These are phyloP conservation scores for Drosophila meridionalis DNA, from an alignment of 2,888 invertebrate genomes.

Conservation along the genomic window DNA sequence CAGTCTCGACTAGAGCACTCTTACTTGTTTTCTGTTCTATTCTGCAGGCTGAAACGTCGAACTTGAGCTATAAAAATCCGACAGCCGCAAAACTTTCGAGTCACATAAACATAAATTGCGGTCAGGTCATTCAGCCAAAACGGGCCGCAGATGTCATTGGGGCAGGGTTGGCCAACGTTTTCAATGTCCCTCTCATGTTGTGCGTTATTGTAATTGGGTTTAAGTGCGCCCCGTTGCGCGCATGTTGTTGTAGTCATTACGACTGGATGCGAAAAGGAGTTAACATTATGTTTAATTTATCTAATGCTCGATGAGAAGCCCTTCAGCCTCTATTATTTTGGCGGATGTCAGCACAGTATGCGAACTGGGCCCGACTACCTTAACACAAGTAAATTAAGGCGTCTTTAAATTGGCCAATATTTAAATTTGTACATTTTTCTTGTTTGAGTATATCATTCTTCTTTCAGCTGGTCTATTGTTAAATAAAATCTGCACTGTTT, in stretches of 20 bases:
- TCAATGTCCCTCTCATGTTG: constrained; percentile 28
- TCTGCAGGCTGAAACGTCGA: constrained; percentile 54
- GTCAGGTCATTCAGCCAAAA: constrained; percentile 44
- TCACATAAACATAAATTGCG: constrained; percentile 81
- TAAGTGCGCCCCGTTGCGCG: constrained; percentile 35
- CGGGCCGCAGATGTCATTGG: not conserved
- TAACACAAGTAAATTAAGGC: constrained; percentile 33
- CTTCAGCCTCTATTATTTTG: constrained; percentile 40
- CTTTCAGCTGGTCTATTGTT: no score
- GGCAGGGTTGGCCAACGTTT: constrained; percentile 26
- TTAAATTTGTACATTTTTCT: no score
- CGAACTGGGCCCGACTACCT: constrained; percentile 13
- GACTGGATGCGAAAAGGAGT: constrained; percentile 44
- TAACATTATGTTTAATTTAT: constrained; percentile 74
- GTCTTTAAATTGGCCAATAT: no score
- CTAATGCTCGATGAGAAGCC: constrained; percentile 57
- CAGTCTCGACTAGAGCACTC: no score
- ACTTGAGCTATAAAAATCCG: constrained; percentile 76
- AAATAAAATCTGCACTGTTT: no score
- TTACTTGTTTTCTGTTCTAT: not conserved
- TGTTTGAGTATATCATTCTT: no score
- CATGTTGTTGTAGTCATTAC: constrained; percentile 30
- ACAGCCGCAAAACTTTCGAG: constrained; percentile 64
- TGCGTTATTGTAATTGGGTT: constrained; percentile 59
- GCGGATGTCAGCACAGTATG: constrained; percentile 10